Evolutionary conservation across 1,140 invertebrate genomes (phyloP), one percentile per base, ranked within the genome.

Genomic region (Caenorhabditis latens): DNA sequence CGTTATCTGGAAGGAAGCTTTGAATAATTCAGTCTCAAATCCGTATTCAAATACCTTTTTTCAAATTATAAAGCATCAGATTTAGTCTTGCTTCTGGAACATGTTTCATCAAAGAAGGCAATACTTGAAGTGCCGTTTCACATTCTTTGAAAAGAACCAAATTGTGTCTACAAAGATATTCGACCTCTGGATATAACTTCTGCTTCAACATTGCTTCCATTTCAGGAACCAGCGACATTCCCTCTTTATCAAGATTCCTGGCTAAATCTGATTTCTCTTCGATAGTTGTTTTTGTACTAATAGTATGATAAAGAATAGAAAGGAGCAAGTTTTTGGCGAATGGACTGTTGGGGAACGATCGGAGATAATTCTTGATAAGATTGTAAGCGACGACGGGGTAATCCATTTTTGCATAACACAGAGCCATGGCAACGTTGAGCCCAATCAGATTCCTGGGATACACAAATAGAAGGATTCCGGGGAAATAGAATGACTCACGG

Each of bases 61-160:
- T 96, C 16, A 99, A 94, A 92, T 98, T 95, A 93, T 98, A 97
- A 75, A 99, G 97, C 4, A 98, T 96, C 57, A 99, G 94, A 94
- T 99, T 99, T 0, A 98, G 94, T 84, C 97, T 94, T 7, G 98
- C 98, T 94, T 99, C 98, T 13, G 97, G 96, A 85, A 99, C 96
- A 0, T 99, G 95, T 93, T 98, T 97, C 4, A 99, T 95, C 21
- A 99, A 93, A 46, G 95, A 95, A 0, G 98, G 97, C 58, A 99
- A 94, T 19, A 97, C 94, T 94, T 97, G 94, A 48, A 99, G 93
- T 6, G 98, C 97, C 14, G 96, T 96, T 93, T 99, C 97, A 0
- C 98, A 98, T 88, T 95, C 95, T 89, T 96, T 94, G 92, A 99
- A 99, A 14, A 99, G 98, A 86, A 94, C 93, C 93, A 94, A 89